Conservation (phyloP, 2,797 vertebrate genomes). For the Manis javanica region DNA sequence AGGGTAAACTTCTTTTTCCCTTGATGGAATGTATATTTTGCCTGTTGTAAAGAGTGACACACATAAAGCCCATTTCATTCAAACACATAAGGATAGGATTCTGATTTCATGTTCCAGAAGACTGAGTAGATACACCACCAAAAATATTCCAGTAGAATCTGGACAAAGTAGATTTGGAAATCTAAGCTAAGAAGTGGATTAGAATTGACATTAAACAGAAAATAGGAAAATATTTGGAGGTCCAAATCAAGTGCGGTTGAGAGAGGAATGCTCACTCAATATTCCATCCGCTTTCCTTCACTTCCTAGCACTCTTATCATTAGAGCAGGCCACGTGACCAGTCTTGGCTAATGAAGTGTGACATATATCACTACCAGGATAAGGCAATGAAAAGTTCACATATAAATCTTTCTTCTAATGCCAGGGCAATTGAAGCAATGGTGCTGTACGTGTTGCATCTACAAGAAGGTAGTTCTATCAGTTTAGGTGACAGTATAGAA, state of each 20-base stretch:
- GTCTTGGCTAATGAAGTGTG: neutral
- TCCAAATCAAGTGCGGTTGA: neutral
- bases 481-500: neutral
- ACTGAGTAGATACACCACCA: neutral
- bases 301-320: neutral
- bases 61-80: neutral
- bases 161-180: neutral
- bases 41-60: neutral
- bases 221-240: neutral
- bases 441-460: neutral
- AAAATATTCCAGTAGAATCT: neutral
- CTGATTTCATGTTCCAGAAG: neutral
- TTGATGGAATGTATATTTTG: neutral
- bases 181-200: neutral
- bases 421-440: neutral
- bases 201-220: neutral
- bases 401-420: neutral
- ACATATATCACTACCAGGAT: neutral
- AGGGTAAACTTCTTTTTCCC: neutral
- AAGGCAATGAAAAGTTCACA: neutral
- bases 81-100: neutral
- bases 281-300: neutral
- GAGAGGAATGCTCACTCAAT: neutral
- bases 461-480: neutral
- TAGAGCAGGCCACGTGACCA: neutral